phyloP scores from a whole-genome alignment of 2,113 vertebrate genomes.

The Electrona antarctica region DNA sequence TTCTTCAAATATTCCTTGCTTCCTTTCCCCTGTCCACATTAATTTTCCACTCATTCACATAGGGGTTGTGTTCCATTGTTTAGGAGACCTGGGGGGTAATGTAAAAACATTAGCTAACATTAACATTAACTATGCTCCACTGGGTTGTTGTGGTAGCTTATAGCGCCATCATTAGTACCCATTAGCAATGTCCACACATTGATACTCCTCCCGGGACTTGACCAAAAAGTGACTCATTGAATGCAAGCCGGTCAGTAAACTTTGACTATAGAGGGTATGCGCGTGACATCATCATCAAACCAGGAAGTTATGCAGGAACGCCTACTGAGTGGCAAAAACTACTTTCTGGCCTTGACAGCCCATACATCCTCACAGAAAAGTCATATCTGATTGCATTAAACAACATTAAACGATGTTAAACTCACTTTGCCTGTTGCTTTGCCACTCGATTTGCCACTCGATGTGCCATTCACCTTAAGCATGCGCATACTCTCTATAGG shows the following conservation, averaged over 20 bases:
- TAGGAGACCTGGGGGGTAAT: conserved; percentile 26
- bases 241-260: not conserved
- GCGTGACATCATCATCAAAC: no score
- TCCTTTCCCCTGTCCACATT: not conserved
- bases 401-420: no score
- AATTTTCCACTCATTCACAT: not conserved
- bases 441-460: no score
- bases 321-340: no score
- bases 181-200: conserved; percentile 16
- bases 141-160: not conserved
- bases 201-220: conserved; percentile 10
- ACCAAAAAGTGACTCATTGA: not conserved
- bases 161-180: conserved; percentile 33
- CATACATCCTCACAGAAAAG: no score
- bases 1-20: not conserved
- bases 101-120: not conserved
- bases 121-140: conserved; percentile 8
- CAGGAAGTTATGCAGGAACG: no score
- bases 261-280: no score
- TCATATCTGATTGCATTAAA: no score
- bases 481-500: no score
- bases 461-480: no score
- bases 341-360: no score
- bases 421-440: no score
- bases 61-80: not conserved